These are phyloP conservation scores for Todiramphus chloris DNA, from an alignment of 2,113 vertebrate genomes.

Conservation along the genomic window DNA sequence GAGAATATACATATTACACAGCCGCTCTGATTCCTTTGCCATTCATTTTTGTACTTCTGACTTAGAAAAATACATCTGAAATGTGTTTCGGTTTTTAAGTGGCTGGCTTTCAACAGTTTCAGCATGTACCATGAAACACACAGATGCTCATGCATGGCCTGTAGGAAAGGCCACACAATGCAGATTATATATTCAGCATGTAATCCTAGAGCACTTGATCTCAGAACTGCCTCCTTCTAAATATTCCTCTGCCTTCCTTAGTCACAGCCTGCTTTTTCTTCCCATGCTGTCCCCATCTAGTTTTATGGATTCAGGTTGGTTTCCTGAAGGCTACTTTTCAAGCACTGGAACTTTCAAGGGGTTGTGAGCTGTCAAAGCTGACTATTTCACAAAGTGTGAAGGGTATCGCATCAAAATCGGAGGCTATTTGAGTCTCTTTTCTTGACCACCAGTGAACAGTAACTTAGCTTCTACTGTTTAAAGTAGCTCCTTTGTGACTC, in stretches of 20 bases:
- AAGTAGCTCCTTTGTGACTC: conserved; percentile 9
- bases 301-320: neutral
- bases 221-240: neutral
- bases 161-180: neutral
- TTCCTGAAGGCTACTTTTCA: neutral
- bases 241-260: neutral
- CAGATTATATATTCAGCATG: neutral
- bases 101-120: neutral
- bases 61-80: neutral
- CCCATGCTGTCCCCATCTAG: neutral
- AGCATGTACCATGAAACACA: neutral
- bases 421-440: neutral
- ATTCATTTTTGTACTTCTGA: neutral
- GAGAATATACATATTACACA: neutral
- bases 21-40: neutral
- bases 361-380: neutral
- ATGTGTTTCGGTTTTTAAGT: neutral
- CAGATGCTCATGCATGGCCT: neutral
- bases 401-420: neutral
- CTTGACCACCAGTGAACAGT: neutral
- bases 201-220: neutral
- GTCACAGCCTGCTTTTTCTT: neutral
- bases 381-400: neutral
- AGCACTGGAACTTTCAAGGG: neutral
- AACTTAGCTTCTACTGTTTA: neutral